Evolutionary conservation across 2,888 invertebrate species (phyloP), one percentile per base, ranked within the genome.

Genomic region (Tubulanus polymorphus): DNA sequence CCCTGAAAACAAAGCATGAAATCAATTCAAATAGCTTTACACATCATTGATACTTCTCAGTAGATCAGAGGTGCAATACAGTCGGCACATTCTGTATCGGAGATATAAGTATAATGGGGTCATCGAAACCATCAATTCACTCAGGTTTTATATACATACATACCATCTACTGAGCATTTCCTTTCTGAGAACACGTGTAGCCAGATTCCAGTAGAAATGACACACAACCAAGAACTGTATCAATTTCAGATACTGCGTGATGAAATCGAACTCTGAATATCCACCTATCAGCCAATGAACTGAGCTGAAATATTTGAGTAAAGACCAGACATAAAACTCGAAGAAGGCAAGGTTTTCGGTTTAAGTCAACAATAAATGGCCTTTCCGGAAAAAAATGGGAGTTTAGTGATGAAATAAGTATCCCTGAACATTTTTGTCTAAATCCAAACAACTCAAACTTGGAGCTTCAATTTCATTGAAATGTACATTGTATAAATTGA

Each of bases 141-240:
- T n/a, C n/a, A 29, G 50, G n/a, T 49, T 20, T 15, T 50, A n/a
- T n/a, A n/a, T n/a, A 46, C 29, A 27, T 18, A 50, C 57, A 49
- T 56, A 73, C 74, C 69, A 69, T 54, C 64, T 70, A 37, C 71
- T 67, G 51, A 72, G 63, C 18, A 63, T 66, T 50, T 82, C 82
- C 56, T 80, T 75, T 56, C 80, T 78, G 23, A 81, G 71, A 48
- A 80, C 80, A 55, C 81, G 68, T 2, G 81, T 80, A 12, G 81
- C 81, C 54, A 81, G 64, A n/a, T 81, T 80, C 81, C 82, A 82
- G 66, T 82, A 81, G 57, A 81, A 79, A 67, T 82, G 82, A 63
- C 81, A 81, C 63, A 82, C 79, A 26, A 82, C 70, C 51, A 81
- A 73, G 54, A 82, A 81, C 65, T 82, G 81, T 27, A 81, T 64